Conservation (phyloP, 2,113 vertebrate genomes). For the Ancistrus triradiatus region DNA sequence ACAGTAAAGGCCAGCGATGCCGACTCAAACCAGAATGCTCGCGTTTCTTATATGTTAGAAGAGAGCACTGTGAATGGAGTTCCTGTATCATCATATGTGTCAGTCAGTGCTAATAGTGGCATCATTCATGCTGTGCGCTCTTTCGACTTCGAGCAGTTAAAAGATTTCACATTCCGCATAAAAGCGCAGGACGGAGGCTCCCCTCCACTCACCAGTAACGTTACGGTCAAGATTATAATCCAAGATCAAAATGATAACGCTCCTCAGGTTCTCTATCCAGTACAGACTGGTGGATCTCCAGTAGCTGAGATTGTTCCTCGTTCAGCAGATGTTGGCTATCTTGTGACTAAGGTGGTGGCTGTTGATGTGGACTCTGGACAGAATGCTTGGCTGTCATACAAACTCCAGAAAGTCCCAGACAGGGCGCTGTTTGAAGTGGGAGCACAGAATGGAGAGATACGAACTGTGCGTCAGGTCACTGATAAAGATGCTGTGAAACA, state of each 20-base stretch:
- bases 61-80: constrained; percentile 20
- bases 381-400: constrained; percentile 52
- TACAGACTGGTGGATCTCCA: constrained; percentile 25
- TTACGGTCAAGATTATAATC: constrained; percentile 58
- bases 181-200: constrained; percentile 60
- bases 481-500: constrained; percentile 50
- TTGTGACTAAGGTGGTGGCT: constrained; percentile 52
- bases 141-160: constrained; percentile 64
- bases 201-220: constrained; percentile 25
- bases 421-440: constrained; percentile 49
- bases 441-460: constrained; percentile 51
- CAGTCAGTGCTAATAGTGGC: constrained; percentile 54
- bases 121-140: constrained; percentile 57
- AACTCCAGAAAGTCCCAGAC: constrained; percentile 49
- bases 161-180: constrained; percentile 49
- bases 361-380: constrained; percentile 53
- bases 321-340: constrained; percentile 51
- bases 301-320: constrained; percentile 49
- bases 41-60: constrained; percentile 37
- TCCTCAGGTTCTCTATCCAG: constrained; percentile 56
- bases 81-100: constrained; percentile 31
- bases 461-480: constrained; percentile 47
- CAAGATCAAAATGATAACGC: constrained; percentile 64
- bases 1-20: constrained; percentile 26
- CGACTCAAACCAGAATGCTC: constrained; percentile 30